Evolutionary conservation across 2,797 vertebrate genomes (phyloP).

Genomic region (Crocodylus rhombifer): DNA sequence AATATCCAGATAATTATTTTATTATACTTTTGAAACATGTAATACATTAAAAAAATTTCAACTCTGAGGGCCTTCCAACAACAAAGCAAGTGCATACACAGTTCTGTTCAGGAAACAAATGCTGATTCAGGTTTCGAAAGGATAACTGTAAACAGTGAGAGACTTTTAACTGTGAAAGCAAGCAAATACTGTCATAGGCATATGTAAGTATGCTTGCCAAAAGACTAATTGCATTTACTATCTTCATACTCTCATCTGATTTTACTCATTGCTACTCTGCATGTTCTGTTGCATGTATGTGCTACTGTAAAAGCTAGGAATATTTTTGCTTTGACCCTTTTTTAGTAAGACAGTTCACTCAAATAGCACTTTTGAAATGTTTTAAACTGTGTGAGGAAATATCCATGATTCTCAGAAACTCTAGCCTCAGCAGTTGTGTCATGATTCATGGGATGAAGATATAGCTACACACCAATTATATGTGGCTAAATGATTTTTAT

Average conservation of each 20-base stretch:
- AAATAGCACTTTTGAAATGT: conserved; percentile 32
- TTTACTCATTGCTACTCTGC: conserved; percentile 52
- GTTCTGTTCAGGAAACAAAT: conserved; percentile 20
- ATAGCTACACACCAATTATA: conserved; percentile 23
- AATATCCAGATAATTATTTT: background rate
- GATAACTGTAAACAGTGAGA: background rate
- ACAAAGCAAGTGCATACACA: background rate
- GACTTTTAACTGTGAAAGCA: conserved; percentile 5
- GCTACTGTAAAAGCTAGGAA: conserved; percentile 34
- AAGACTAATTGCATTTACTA: conserved; percentile 36
- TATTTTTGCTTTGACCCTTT: conserved; percentile 57
- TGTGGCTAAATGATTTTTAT: conserved; percentile 40
- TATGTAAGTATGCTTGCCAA: conserved; percentile 50
- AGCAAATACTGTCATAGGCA: conserved; percentile 45
- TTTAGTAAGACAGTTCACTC: conserved; percentile 26
- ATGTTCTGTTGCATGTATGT: conserved; percentile 69
- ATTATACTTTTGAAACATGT: conserved; percentile 20
- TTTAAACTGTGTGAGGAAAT: conserved; percentile 14
- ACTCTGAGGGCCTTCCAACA: conserved; percentile 1
- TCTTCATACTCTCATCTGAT: conserved; percentile 49
- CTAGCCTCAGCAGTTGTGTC: conserved; percentile 20
- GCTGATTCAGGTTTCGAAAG: background rate
- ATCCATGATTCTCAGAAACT: conserved; percentile 10
- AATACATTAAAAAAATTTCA: background rate
- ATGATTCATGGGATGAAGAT: conserved; percentile 22